Conservation (phyloP, 2,113 vertebrate genomes). For the Talpa occidentalis region DNA sequence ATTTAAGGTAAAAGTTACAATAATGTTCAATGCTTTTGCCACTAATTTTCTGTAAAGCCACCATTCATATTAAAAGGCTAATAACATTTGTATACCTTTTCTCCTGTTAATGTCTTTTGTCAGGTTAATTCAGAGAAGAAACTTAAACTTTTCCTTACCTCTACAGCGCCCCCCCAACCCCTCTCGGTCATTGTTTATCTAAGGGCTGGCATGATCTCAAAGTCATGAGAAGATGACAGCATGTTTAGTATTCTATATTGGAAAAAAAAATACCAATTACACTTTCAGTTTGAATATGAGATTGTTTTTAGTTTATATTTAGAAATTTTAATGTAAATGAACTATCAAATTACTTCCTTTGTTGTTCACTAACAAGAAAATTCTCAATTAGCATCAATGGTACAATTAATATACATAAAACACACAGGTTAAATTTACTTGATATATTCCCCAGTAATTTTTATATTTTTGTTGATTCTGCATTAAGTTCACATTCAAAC, state of each 20-base stretch:
- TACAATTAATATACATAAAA: slow-evolving; percentile 2
- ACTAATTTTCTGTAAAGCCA: too few species aligned
- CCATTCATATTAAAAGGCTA: background rate
- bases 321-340: background rate
- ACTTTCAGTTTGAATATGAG: background rate
- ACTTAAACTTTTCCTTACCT: background rate
- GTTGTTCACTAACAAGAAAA: background rate
- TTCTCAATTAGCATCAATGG: background rate
- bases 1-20: slow-evolving; percentile 1
- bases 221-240: background rate
- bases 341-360: background rate
- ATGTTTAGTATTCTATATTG: background rate
- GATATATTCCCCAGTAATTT: background rate
- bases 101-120: background rate
- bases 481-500: background rate
- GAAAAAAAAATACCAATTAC: background rate
- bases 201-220: background rate
- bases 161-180: too few species aligned
- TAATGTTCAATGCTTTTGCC: background rate
- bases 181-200: too few species aligned
- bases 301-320: background rate
- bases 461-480: background rate
- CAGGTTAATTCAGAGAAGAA: background rate
- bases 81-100: background rate
- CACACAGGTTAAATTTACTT: background rate